Conservation (phyloP, 2,113 vertebrate species). For the Rhadina sibilatrix region DNA sequence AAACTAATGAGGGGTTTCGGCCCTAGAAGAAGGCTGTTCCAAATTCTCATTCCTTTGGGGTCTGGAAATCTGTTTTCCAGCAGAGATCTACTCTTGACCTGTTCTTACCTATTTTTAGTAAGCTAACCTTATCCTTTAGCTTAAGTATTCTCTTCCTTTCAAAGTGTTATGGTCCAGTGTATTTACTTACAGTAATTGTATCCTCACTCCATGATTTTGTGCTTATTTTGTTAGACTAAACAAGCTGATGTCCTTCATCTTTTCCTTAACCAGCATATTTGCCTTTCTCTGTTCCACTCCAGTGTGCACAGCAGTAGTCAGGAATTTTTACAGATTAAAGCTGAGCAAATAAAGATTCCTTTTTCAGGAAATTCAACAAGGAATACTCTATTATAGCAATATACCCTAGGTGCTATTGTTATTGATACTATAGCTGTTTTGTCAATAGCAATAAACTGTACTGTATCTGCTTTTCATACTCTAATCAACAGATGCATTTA, state of each 20-base stretch:
- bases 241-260: not conserved
- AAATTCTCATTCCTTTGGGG: not conserved
- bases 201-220: not conserved
- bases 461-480: not conserved
- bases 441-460: not conserved
- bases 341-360: not conserved
- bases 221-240: constrained; percentile 41
- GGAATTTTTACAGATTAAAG: not conserved
- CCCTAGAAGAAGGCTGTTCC: not conserved
- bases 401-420: not conserved
- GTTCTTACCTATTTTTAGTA: constrained; percentile 4
- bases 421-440: not conserved
- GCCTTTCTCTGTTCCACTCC: not conserved
- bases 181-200: not conserved
- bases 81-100: not conserved
- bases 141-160: constrained; percentile 34
- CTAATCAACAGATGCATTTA: not conserved
- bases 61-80: not conserved
- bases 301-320: not conserved
- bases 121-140: not conserved
- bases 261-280: not conserved
- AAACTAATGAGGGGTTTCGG: not conserved
- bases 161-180: not conserved
- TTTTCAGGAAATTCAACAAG: not conserved
- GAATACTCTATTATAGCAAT: not conserved